Percentiles rank a stretch among this genome's conserved stretches.
These are phyloP conservation scores for Limosa lapponica DNA, from an alignment of 2,797 vertebrate species.

Conservation along the genomic window DNA sequence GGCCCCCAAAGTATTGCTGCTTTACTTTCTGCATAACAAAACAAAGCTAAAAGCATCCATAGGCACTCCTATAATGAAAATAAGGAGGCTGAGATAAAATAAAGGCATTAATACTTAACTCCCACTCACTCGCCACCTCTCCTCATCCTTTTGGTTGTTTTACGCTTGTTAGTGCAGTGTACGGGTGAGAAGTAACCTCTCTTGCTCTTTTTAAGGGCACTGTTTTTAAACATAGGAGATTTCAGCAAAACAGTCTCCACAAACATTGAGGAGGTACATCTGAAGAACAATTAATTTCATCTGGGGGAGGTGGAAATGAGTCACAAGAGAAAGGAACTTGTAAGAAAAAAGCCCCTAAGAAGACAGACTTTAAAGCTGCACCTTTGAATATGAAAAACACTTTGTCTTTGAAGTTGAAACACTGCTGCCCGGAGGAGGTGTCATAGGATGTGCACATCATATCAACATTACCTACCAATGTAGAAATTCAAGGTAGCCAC, in stretches of 20 bases:
- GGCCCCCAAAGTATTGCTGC: rapidly evolving
- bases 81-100: neutral
- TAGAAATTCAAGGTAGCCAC: neutral
- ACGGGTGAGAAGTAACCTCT: neutral
- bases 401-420: neutral
- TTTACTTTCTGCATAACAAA: neutral
- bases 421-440: neutral
- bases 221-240: neutral
- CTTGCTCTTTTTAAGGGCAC: neutral
- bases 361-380: neutral
- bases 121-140: neutral
- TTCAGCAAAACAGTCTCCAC: neutral
- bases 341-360: neutral
- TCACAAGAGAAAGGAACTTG: neutral
- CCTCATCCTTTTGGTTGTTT: neutral
- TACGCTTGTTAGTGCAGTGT: neutral
- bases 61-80: neutral
- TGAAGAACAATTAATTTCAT: neutral
- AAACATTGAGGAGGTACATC: neutral
- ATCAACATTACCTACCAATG: neutral
- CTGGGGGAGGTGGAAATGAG: neutral
- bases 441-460: neutral
- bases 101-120: neutral
- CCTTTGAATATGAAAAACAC: neutral
- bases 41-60: neutral